Evolutionary conservation across 2,888 invertebrate species (phyloP).

Genomic region (Hirudinaria manillensis): DNA sequence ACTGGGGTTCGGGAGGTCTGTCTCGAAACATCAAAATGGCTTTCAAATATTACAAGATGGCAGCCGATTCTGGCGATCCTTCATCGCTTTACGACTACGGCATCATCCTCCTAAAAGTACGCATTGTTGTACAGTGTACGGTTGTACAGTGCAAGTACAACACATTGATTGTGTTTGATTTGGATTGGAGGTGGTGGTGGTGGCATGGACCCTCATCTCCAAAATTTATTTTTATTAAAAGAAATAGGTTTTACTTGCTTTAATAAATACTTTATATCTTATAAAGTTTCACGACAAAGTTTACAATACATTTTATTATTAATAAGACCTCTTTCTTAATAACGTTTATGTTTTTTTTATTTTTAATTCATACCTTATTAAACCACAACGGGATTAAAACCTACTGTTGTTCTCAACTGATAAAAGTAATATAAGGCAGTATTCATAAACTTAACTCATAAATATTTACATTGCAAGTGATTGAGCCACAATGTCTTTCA

Average conservation of each 20-base stretch:
- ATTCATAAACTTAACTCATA: too few species aligned
- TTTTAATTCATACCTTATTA: background rate
- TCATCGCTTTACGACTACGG: slow-evolving; percentile 50
- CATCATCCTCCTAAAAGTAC: slow-evolving; percentile 48
- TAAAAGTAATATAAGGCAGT: too few species aligned
- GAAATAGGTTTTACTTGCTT: too few species aligned
- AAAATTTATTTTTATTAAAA: background rate
- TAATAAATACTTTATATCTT: too few species aligned
- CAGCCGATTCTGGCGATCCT: slow-evolving; percentile 47
- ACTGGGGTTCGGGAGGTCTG: slow-evolving; percentile 51
- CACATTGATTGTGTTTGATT: too few species aligned
- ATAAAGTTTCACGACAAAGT: too few species aligned
- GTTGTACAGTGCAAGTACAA: background rate
- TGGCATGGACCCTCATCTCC: background rate
- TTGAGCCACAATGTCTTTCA: too few species aligned
- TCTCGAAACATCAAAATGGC: slow-evolving; percentile 48
- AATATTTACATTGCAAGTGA: too few species aligned
- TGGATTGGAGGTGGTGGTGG: background rate
- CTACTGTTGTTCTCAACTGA: too few species aligned
- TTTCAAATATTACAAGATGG: slow-evolving; percentile 47
- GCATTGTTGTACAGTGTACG: slow-evolving; percentile 16
- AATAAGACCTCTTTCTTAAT: too few species aligned
- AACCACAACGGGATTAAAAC: too few species aligned
- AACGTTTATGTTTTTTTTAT: background rate
- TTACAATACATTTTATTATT: too few species aligned